Conservation (phyloP, 2,888 invertebrate species). For the Aspidiotus destructor region DNA sequence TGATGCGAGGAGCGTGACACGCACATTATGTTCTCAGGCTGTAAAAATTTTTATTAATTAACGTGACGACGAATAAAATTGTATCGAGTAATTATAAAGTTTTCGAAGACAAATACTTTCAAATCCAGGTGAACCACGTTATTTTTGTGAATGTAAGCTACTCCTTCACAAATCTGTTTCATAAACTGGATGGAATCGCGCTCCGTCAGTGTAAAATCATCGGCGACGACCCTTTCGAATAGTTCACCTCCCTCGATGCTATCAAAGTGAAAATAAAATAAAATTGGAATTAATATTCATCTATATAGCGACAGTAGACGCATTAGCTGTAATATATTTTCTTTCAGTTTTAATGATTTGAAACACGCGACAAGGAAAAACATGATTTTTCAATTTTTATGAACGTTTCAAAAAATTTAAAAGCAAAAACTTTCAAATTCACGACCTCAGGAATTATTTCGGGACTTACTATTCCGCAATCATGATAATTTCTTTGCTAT, state of each 20-base stretch:
- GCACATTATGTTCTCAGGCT: conserved; percentile 93
- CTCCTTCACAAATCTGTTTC: conserved; percentile 83
- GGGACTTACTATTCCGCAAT: conserved; percentile 81
- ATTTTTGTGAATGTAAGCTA: conserved; percentile 76
- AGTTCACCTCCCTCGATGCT: conserved; percentile 89
- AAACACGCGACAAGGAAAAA: too few species aligned
- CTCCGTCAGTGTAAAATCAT: conserved; percentile 85
- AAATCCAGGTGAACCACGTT: conserved; percentile 81
- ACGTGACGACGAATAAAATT: neutral
- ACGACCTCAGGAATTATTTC: too few species aligned
- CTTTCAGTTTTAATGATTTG: neutral
- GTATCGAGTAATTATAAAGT: too few species aligned
- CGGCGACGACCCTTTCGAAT: conserved; percentile 85
- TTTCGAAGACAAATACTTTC: conserved; percentile 55
- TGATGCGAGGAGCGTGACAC: conserved; percentile 70
- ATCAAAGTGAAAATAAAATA: conserved; percentile 38
- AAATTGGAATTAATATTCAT: neutral
- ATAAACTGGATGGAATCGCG: conserved; percentile 74
- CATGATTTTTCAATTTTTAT: too few species aligned
- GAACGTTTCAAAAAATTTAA: too few species aligned
- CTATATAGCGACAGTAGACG: too few species aligned
- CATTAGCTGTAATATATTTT: too few species aligned
- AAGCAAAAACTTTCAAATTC: neutral
- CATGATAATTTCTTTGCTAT: conserved; percentile 66
- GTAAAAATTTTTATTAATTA: conserved; percentile 36